phyloP scores from a whole-genome alignment of 2,113 vertebrate species.

The Cisticola juncidis region DNA sequence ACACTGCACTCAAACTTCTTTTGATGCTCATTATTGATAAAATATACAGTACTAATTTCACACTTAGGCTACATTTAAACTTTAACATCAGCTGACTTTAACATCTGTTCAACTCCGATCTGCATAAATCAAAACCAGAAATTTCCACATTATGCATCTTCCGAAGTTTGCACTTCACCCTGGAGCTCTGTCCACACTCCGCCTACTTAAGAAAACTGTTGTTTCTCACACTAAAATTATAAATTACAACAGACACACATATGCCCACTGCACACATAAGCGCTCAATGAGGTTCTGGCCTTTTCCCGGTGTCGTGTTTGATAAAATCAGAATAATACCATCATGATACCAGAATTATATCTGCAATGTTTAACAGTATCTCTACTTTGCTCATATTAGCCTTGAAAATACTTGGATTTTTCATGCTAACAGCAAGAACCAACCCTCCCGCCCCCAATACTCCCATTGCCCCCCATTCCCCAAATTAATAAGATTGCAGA shows the following conservation, averaged over 20 bases:
- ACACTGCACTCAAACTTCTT: neutral
- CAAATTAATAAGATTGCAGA: neutral
- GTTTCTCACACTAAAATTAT: neutral
- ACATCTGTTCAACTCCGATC: neutral
- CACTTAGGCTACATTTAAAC: neutral
- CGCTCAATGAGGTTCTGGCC: neutral
- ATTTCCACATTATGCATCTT: neutral
- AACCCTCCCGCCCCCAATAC: fast-evolving
- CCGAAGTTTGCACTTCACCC: neutral
- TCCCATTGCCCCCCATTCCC: fast-evolving
- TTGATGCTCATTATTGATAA: neutral
- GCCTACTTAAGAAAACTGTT: neutral
- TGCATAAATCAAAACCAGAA: neutral
- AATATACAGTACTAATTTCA: neutral
- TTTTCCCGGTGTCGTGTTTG: neutral
- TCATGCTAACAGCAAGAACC: neutral
- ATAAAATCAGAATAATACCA: neutral
- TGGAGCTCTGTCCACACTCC: neutral
- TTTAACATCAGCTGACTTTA: neutral
- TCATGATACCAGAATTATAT: neutral
- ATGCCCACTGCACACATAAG: neutral
- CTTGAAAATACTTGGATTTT: neutral
- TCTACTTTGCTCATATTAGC: neutral
- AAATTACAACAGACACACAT: neutral
- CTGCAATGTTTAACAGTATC: neutral